Base-by-base conservation (phyloP, 1,140 invertebrate species). In the Pseudomyrmex gracilis region DNA sequence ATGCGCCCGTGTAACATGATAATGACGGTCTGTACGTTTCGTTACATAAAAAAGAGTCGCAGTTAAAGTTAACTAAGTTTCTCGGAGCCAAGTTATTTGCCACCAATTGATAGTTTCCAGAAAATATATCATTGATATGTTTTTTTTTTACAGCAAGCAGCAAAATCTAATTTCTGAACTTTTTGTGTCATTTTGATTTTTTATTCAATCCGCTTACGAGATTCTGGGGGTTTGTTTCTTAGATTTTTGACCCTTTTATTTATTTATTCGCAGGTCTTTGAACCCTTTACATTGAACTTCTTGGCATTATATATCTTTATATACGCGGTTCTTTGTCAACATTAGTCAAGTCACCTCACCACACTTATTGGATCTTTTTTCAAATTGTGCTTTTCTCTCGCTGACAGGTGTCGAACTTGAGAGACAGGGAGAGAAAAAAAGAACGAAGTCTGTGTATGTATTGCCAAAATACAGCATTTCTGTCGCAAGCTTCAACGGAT, bases 1-100 rank as follows among this genome's bases (percentile, higher is more conserved):
- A 67, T 67, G 49, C 49, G 20, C 43, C n/a, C 66, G 20, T 80
- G 43, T 80, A 80, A 80, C 71, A 80, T 80, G 66, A 71, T 80
- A 80, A 80, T 71, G 76, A 71, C 66, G 53, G 53, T 70, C 66
- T 24, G 51, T 78, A 78, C 51, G 34, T 57, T 57, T 12, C 51
- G 22, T 78, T 78, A 43, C 66, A 70, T 60, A 47, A 66, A 45
- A 80, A 80, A 80, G 66, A 57, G 49, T 80, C 53, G 22, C 43
- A 70, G 66, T 70, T 78, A 55, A 71, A 22, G 43, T 43, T 34
- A 78, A 53, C 15, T 5, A 49, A 43, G 43, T 70, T 70, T 34
- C 66, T 70, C 15, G 43, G 12, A 15, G 34, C 34, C 34, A 34
- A 34, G 7, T 78, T 57, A 58, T 43, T 80, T 49, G 17, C 24